phyloP scores from a whole-genome alignment of 2,113 vertebrate genomes.

The Bolborhynchus lineola region DNA sequence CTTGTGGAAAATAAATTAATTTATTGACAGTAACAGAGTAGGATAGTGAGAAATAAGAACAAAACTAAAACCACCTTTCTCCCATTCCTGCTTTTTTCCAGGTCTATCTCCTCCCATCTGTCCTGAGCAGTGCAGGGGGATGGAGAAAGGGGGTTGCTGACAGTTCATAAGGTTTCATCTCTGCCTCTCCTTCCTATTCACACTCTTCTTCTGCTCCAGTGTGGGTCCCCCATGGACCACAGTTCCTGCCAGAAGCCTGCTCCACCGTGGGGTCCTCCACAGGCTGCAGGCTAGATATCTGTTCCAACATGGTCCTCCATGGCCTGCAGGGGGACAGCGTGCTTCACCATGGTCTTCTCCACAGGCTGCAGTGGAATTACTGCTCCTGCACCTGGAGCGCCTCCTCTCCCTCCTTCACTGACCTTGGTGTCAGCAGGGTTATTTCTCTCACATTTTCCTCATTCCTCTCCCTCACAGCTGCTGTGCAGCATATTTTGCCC shows the following conservation, averaged over 20 bases:
- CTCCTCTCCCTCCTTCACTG: not conserved
- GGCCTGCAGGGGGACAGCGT: not conserved
- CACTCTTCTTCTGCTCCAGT: not conserved
- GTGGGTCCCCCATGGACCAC: accelerated
- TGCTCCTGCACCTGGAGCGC: not conserved
- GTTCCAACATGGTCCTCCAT: not conserved
- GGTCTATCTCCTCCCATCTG: not conserved
- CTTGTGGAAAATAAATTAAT: not conserved
- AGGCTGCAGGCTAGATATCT: not conserved
- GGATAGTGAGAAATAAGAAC: not conserved
- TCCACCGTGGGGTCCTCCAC: accelerated
- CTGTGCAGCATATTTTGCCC: not conserved
- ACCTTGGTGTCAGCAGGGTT: not conserved
- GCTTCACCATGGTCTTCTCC: not conserved
- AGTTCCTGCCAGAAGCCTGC: not conserved
- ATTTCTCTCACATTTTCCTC: not conserved
- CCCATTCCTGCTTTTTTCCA: not conserved
- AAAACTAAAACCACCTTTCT: not conserved
- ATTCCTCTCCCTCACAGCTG: not conserved
- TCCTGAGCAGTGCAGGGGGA: accelerated
- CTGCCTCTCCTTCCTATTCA: not conserved
- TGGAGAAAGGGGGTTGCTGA: not conserved
- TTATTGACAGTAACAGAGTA: too few species aligned
- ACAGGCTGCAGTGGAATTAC: not conserved
- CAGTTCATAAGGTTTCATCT: not conserved